Conservation (phyloP, 2,113 vertebrate species). For the Apus apus region DNA sequence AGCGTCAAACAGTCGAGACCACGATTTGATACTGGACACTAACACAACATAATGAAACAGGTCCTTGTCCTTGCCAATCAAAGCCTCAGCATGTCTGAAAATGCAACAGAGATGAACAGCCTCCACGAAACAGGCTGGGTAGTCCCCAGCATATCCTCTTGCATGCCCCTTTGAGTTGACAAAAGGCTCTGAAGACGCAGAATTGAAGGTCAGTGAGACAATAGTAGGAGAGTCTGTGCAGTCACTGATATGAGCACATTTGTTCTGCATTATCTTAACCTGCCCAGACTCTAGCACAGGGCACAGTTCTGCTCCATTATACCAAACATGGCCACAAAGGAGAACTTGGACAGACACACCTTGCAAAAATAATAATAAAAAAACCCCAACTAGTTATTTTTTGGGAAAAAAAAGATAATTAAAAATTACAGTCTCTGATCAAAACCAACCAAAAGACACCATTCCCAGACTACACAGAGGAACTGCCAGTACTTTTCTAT, state of each 20-base stretch:
- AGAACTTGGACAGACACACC: neutral
- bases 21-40: fast-evolving
- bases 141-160: fast-evolving
- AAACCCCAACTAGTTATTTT: neutral
- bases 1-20: neutral
- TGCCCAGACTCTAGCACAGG: neutral
- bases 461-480: neutral
- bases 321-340: neutral
- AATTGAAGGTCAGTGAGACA: neutral
- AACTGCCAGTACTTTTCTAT: neutral
- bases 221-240: neutral
- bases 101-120: neutral
- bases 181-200: neutral
- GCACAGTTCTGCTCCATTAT: neutral
- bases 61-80: neutral
- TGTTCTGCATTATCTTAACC: neutral
- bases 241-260: neutral
- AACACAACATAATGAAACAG: neutral
- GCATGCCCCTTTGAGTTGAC: neutral
- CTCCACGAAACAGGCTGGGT: neutral
- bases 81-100: neutral
- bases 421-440: neutral
- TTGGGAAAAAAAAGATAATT: too few species aligned
- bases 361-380: neutral
- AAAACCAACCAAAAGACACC: neutral